Evolutionary conservation across 2,797 vertebrate species (phyloP), one percentile per base, ranked within the genome.

Genomic region (Neopelma chrysocephalum): DNA sequence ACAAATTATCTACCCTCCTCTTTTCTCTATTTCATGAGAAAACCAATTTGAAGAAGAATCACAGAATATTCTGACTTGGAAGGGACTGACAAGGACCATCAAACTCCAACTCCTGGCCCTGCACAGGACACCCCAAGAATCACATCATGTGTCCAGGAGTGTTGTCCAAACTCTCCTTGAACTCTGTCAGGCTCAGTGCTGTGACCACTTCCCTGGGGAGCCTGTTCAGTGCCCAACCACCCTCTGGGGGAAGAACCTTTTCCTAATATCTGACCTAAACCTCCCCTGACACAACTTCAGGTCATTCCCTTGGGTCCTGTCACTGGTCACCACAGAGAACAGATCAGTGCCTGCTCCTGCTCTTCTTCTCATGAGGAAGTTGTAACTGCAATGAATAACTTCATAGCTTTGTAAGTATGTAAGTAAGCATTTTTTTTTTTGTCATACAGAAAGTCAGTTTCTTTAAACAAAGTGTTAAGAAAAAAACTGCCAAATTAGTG

Each of bases 91-190:
- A 6, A 1, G 40, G 8, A 15, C 13, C 26, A 25, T 1, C 0
- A 1, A 40, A 42, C 6, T 14, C 2, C 15, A 3, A 1, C 19
- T 15, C 1, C 79, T 21, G 32, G 56, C 26, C 38, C 17, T 36
- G 56, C 32, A 3, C 26, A 61, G 65, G 2, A 14, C 31, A 3
- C 8, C n/a, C 31, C 36, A 15, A 6, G 7, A 13, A 11, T 36
- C 32, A 8, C 54, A 20, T 7, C 21, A 0, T 5, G 36, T 43
- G 4, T 27, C 38, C 0, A 5, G 23, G 13, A 7, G 3, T 2
- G 1, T 8, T 51, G 25, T 34, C 45, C 65, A 25, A 34, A 8
- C 2, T 1, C 31, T 20, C 2, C 36, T 2, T 4, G 31, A 36
- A 26, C 66, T 61, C 21, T 32, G 16, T 8, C 42, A 17, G 43